These are phyloP conservation scores for Atherinosoma microstoma DNA, from an alignment of 2,797 vertebrate species.

Conservation along the genomic window DNA sequence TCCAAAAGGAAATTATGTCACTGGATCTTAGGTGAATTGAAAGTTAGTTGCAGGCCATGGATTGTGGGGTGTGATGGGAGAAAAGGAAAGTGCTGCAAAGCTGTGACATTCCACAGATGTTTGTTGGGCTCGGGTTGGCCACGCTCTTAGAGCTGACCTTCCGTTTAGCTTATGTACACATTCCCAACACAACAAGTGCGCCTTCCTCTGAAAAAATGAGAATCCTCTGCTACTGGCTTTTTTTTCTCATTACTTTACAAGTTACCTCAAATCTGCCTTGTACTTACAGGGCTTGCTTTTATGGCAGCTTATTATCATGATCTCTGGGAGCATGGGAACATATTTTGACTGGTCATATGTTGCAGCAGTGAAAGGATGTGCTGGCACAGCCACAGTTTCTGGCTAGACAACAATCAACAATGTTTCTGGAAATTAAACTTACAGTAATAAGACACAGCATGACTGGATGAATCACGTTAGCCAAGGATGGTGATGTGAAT, in stretches of 20 bases:
- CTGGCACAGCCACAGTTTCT: slow-evolving; percentile 32
- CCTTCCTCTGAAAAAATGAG: slow-evolving; percentile 16
- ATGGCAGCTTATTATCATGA: slow-evolving; percentile 42
- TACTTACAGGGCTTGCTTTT: slow-evolving; percentile 36
- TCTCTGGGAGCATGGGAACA: slow-evolving; percentile 35
- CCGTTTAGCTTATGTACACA: slow-evolving; percentile 43
- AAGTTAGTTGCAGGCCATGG: slow-evolving; percentile 8
- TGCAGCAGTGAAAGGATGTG: slow-evolving; percentile 28
- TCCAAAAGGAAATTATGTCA: slow-evolving; percentile 9
- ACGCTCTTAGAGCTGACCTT: slow-evolving; percentile 46
- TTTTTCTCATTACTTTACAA: slow-evolving; percentile 17
- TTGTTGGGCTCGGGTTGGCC: slow-evolving; percentile 55
- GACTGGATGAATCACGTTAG: background rate
- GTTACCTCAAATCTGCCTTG: slow-evolving; percentile 28
- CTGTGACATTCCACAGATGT: slow-evolving; percentile 73
- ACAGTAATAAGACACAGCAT: slow-evolving; percentile 11
- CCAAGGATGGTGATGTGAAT: background rate
- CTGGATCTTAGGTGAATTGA: slow-evolving; percentile 23
- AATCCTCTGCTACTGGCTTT: slow-evolving; percentile 16
- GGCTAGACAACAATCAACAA: slow-evolving; percentile 48
- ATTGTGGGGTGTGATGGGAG: slow-evolving; percentile 5
- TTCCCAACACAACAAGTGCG: slow-evolving; percentile 48
- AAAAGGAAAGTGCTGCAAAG: slow-evolving; percentile 23
- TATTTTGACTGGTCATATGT: slow-evolving; percentile 62
- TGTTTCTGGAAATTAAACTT: slow-evolving; percentile 31